phyloP scores from a whole-genome alignment of 1,140 invertebrate species.

The Eciton burchellii region DNA sequence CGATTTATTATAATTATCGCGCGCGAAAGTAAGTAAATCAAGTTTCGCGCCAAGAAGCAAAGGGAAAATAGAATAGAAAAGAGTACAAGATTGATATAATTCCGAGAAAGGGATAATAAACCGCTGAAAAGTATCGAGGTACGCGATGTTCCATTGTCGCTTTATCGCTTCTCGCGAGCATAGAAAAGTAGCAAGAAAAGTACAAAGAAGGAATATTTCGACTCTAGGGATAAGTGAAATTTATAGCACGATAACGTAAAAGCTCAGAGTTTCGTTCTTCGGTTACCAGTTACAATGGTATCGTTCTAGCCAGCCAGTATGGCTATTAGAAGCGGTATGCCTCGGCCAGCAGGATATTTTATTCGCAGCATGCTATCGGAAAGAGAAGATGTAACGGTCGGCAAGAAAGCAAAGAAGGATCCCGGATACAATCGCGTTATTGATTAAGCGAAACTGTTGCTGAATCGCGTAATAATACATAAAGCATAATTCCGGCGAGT shows the following conservation, averaged over 20 bases:
- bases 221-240: constrained; percentile 19
- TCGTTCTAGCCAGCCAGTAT: not conserved
- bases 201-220: not conserved
- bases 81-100: not conserved
- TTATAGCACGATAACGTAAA: constrained; percentile 27
- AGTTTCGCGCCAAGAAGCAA: not conserved
- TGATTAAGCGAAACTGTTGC: constrained; percentile 12
- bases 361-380: not conserved
- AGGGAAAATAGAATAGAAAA: not conserved
- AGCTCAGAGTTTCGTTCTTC: not conserved
- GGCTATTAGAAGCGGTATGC: not conserved
- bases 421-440: constrained; percentile 6
- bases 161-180: not conserved
- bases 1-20: too few relatives aligned
- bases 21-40: not conserved
- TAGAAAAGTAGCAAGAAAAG: not conserved
- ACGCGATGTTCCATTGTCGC: not conserved
- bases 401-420: constrained; percentile 2
- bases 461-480: constrained; percentile 32
- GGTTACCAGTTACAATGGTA: constrained; percentile 3
- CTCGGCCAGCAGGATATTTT: constrained; percentile 4
- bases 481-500: constrained; percentile 46
- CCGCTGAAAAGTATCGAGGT: not conserved
- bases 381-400: not conserved
- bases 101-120: not conserved